Evolutionary conservation across 1,140 invertebrate species (phyloP), one percentile per base, ranked within the genome.

Genomic region (Pogonus chalceus): DNA sequence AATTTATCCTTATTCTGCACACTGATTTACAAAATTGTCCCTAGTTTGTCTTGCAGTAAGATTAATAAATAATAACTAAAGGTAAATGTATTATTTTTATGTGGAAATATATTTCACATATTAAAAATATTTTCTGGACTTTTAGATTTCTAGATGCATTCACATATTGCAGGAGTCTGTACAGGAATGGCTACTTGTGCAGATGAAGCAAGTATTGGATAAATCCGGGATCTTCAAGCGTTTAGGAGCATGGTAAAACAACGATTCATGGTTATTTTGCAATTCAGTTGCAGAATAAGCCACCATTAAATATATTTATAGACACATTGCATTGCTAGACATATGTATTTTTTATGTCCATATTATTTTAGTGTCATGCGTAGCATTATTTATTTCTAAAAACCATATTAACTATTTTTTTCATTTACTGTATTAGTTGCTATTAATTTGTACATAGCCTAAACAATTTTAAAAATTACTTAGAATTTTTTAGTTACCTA

Each of bases 211-310:
- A 3, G 9, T 10, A 43, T 9, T 43, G 26, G 26, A 31, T 31
- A 7, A 31, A 31, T 31, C 26, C 26, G 26, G 26, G 26, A 31
- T 31, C 26, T 31, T 7, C 37, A 9, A 43, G 7, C 18, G 3
- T 43, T 10, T 7, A 31, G 9, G 37, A 43, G 37, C 37, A 43
- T 43, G 37, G 37, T 43, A 43, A 43, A 43, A 9, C 37, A 43
- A 12, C 9, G 18, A 43, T 12, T 18, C 26, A 43, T 43, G 37
- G 37, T 61, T 61, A 61, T 61, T 61, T 60, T 61, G 60, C 60
- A 61, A 61, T 56, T 52, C 60, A 62, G 60, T 62, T 62, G 60
- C 60, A 62, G 60, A 62, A 62, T 62, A 62, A 62, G 37, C 37
- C 37, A 43, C 9, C n/a, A n/a, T n/a, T 31, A 43, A 43, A 43